These are phyloP conservation scores for Nanger granti DNA, from an alignment of 2,113 vertebrate species.

Conservation along the genomic window DNA sequence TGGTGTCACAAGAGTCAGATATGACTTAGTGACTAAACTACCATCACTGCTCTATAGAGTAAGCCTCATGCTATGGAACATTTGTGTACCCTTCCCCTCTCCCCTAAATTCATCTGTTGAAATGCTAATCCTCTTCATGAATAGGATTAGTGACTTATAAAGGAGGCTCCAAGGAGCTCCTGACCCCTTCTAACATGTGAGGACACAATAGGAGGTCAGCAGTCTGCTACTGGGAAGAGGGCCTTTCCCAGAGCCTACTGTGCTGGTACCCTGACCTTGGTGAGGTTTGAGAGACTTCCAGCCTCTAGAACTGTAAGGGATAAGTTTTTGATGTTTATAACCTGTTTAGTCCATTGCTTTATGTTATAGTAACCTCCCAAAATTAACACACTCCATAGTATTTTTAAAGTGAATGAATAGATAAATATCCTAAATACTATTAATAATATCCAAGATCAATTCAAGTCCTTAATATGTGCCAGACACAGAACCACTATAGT, in stretches of 20 bases:
- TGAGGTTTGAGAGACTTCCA: background rate
- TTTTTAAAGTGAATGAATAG: background rate
- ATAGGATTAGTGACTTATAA: background rate
- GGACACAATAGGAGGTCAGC: too few relatives aligned
- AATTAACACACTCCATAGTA: background rate
- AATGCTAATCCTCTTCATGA: background rate
- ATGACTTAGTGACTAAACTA: background rate
- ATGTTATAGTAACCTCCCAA: background rate
- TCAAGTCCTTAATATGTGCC: background rate
- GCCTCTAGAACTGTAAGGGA: background rate
- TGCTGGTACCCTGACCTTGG: background rate
- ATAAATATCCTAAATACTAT: background rate
- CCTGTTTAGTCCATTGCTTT: background rate
- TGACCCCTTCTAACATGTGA: background rate
- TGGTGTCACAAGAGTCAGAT: background rate
- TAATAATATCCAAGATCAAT: background rate
- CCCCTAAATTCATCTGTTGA: background rate
- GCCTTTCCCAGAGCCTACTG: background rate
- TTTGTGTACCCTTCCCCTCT: background rate
- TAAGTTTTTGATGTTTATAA: background rate
- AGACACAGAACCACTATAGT: background rate
- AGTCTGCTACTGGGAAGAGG: background rate
- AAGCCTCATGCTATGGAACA: background rate
- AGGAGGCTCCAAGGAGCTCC: background rate
- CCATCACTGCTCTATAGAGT: background rate